phyloP scores from a whole-genome alignment of 2,113 vertebrate species.

The Nicator chloris region DNA sequence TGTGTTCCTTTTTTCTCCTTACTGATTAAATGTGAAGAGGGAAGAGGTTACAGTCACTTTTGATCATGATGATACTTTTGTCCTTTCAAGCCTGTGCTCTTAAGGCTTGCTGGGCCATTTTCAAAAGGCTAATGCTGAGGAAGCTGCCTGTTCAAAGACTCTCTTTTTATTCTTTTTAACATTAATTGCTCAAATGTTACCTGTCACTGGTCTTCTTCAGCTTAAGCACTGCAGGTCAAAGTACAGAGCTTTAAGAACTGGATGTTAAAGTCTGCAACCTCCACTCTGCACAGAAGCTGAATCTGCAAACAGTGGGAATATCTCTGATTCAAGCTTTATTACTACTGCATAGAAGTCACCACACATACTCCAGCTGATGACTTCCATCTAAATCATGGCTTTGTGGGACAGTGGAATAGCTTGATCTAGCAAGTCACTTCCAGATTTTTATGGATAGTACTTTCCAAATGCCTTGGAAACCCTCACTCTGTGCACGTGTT shows the following conservation, averaged over 20 bases:
- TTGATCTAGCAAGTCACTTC: background rate
- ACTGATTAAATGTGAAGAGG: background rate
- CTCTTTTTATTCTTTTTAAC: background rate
- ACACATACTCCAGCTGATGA: background rate
- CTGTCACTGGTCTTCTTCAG: background rate
- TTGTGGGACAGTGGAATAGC: background rate
- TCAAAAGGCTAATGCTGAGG: background rate
- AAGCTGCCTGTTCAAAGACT: background rate
- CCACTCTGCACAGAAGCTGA: background rate
- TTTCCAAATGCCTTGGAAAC: conserved; percentile 32
- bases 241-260: background rate
- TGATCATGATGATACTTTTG: background rate
- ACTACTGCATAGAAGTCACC: background rate
- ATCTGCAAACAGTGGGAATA: conserved; percentile 17
- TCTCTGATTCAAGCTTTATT: background rate
- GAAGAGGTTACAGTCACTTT: background rate
- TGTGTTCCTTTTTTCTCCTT: background rate
- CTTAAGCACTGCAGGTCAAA: background rate
- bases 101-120: background rate
- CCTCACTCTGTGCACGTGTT: background rate
- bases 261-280: background rate
- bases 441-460: background rate
- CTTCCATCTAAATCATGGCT: conserved; percentile 11
- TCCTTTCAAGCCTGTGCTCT: background rate
- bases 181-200: background rate